A percentile compares a stretch with the other conserved stretches of the same genome.
Evolutionary conservation across 2,797 vertebrate genomes (phyloP).

Genomic region (Sebastiscus tertius): DNA sequence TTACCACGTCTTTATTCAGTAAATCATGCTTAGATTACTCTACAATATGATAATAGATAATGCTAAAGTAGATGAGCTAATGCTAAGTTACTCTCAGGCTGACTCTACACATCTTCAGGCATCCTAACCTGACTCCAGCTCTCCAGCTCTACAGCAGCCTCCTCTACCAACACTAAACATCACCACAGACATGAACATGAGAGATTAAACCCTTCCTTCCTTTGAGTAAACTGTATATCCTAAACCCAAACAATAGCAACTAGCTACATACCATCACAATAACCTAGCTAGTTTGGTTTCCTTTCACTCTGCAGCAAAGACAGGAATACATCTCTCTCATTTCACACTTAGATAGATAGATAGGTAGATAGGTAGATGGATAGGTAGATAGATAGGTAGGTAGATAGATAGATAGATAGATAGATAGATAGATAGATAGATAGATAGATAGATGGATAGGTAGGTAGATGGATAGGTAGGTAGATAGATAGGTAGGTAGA

Average conservation of each 20-base stretch:
- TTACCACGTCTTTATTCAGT: background rate
- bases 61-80: background rate
- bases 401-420: too few relatives aligned
- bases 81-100: background rate
- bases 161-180: background rate
- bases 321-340: background rate
- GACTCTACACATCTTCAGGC: background rate
- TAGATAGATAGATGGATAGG: fast-evolving
- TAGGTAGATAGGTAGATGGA: too few relatives aligned
- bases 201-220: background rate
- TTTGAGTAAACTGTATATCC: background rate
- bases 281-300: background rate
- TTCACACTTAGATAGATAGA: background rate
- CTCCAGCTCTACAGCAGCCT: background rate
- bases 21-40: background rate
- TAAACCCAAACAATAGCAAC: background rate
- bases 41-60: background rate
- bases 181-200: background rate
- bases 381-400: too few relatives aligned
- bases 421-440: too few relatives aligned
- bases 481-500: too few relatives aligned
- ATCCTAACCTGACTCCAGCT: background rate
- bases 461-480: too few relatives aligned
- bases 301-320: background rate
- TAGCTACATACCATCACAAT: background rate